Evolutionary conservation across 2,888 invertebrate genomes (phyloP).

Genomic region (Brachypalpus laphriformis): DNA sequence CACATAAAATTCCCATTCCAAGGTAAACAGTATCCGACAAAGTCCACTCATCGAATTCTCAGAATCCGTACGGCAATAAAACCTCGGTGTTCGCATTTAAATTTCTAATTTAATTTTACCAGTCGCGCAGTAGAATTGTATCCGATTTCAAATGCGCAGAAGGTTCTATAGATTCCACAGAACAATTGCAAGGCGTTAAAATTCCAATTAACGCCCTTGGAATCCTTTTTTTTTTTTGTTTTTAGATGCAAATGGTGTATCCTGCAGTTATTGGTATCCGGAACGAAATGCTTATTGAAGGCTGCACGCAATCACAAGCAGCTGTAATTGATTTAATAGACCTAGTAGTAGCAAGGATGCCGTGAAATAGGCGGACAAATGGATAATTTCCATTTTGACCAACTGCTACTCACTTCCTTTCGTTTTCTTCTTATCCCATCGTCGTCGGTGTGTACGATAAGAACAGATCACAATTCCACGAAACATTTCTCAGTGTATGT

Average conservation of each 20-base stretch:
- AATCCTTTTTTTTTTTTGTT: constrained; percentile 29
- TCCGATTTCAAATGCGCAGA: constrained; percentile 55
- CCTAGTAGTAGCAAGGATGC: constrained; percentile 27
- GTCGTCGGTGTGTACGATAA: neutral
- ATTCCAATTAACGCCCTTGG: constrained; percentile 70
- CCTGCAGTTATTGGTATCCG: constrained; percentile 38
- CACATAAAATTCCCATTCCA: constrained; percentile 30
- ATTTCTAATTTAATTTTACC: constrained; percentile 53
- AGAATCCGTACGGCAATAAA: constrained; percentile 44
- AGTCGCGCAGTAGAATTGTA: constrained; percentile 29
- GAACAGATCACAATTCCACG: constrained; percentile 20
- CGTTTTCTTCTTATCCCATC: neutral
- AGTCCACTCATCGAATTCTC: constrained; percentile 41
- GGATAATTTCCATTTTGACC: constrained; percentile 65
- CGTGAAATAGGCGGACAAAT: constrained; percentile 65
- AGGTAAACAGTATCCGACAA: constrained; percentile 31
- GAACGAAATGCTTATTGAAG: constrained; percentile 58
- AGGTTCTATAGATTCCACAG: constrained; percentile 1
- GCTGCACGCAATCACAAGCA: constrained; percentile 54
- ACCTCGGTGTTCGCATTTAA: constrained; percentile 37
- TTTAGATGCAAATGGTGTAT: constrained; percentile 57
- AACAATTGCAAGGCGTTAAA: constrained; percentile 67
- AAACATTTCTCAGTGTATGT: neutral
- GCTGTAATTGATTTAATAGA: constrained; percentile 69
- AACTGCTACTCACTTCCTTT: constrained; percentile 61